Evolutionary conservation across 2,113 vertebrate genomes (phyloP).

Genomic region (Kryptolebias marmoratus): DNA sequence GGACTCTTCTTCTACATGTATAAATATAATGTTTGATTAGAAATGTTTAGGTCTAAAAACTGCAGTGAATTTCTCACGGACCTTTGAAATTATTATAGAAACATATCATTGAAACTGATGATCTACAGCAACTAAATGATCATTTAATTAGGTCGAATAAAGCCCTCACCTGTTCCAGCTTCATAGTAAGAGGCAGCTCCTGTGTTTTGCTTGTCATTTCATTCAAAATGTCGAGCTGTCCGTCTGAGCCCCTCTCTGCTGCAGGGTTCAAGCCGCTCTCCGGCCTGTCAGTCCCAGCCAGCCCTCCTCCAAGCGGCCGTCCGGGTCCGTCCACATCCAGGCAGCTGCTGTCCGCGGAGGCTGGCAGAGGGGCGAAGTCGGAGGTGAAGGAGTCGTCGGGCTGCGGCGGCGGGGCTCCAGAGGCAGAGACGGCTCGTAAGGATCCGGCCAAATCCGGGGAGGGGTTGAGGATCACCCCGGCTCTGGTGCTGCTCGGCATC

Average conservation of each 20-base stretch:
- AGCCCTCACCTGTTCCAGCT: slow-evolving; percentile 87
- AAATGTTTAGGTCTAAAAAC: too few species aligned
- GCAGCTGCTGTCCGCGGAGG: slow-evolving; percentile 83
- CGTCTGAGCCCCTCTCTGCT: slow-evolving; percentile 1
- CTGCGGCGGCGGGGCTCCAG: slow-evolving; percentile 25
- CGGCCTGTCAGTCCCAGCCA: slow-evolving; percentile 10
- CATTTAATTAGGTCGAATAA: not conserved
- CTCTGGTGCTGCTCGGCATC: slow-evolving; percentile 82
- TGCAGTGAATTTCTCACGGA: too few species aligned
- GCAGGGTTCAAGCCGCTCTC: not conserved
- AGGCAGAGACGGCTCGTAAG: slow-evolving; percentile 41
- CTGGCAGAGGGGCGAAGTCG: slow-evolving; percentile 70
- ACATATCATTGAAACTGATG: not conserved
- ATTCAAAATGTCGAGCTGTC: slow-evolving; percentile 47
- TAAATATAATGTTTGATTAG: too few species aligned
- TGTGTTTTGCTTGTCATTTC: slow-evolving; percentile 45
- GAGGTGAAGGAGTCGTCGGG: slow-evolving; percentile 74
- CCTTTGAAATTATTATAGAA: too few species aligned
- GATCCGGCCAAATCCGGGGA: slow-evolving; percentile 71
- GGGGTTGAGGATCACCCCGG: slow-evolving; percentile 87
- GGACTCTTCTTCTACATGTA: too few species aligned
- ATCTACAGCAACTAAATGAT: not conserved
- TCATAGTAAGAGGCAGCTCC: slow-evolving; percentile 80
- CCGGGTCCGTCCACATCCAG: slow-evolving; percentile 53
- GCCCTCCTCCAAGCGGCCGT: slow-evolving; percentile 21